Percentiles rank a stretch among this genome's conserved stretches.
phyloP scores from a whole-genome alignment of 64 coral and sea anemone species.

The Montipora foliosa region DNA sequence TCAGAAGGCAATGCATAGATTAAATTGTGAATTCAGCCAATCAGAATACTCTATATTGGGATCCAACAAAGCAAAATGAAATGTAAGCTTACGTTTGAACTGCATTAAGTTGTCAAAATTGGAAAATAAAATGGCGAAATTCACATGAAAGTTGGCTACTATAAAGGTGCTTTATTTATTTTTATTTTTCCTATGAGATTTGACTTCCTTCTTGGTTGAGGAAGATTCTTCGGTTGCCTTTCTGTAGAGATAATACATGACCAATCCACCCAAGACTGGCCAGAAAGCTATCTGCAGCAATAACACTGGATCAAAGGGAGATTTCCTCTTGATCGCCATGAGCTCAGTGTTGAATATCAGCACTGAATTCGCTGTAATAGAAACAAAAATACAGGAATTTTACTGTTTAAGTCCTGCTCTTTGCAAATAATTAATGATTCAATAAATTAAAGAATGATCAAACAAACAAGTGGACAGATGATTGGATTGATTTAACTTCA shows the following conservation, averaged over 20 bases:
- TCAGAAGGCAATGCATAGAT: too few species aligned
- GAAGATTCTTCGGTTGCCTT: constrained; percentile 30
- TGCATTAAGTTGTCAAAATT: too few species aligned
- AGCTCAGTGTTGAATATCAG: constrained; percentile 71
- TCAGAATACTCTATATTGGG: too few species aligned
- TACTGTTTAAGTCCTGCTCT: not conserved
- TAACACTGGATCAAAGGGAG: constrained; percentile 44
- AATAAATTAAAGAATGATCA: too few species aligned
- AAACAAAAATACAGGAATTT: constrained; percentile 7
- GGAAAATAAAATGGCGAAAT: too few species aligned
- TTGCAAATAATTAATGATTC: too few species aligned
- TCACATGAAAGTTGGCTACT: not conserved
- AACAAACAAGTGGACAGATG: too few species aligned
- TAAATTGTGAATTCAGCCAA: too few species aligned
- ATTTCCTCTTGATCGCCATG: constrained; percentile 41
- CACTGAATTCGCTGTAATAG: constrained; percentile 44
- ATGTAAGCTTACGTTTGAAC: too few species aligned
- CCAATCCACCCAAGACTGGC: constrained; percentile 39
- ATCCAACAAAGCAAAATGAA: too few species aligned
- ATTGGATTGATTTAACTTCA: too few species aligned
- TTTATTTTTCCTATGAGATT: constrained; percentile 48
- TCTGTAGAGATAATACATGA: constrained; percentile 56
- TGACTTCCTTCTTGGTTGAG: constrained; percentile 13
- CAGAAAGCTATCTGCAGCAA: constrained; percentile 51
- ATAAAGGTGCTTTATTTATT: constrained; percentile 4